Conservation (phyloP, 2,888 invertebrate genomes). For the Tanypteryx hageni region DNA sequence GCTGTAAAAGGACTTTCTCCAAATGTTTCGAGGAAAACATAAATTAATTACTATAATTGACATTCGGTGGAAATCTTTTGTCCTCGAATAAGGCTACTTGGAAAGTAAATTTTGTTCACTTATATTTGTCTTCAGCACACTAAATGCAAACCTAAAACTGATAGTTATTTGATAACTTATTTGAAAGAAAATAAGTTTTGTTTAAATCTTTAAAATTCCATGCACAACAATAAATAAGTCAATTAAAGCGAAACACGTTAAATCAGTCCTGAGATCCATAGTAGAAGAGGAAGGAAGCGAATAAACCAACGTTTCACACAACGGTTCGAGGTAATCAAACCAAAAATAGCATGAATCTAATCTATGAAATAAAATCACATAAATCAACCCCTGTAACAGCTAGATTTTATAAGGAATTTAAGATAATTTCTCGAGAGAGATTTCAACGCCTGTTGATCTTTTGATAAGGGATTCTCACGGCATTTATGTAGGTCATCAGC, state of each 20-base stretch:
- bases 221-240: background rate
- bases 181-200: background rate
- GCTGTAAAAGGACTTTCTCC: background rate
- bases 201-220: background rate
- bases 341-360: background rate
- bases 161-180: background rate
- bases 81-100: background rate
- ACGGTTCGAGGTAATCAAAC: background rate
- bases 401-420: background rate
- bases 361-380: background rate
- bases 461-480: background rate
- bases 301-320: background rate
- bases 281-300: background rate
- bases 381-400: background rate
- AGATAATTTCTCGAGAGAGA: background rate
- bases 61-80: background rate
- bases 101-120: too few species aligned
- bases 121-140: too few species aligned
- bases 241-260: background rate
- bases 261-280: background rate
- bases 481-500: background rate
- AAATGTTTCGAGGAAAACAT: background rate
- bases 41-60: background rate
- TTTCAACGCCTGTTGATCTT: conserved; percentile 8
- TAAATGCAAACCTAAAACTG: background rate